Conservation (phyloP, 2,888 invertebrate species). For the Lymantria monacha region DNA sequence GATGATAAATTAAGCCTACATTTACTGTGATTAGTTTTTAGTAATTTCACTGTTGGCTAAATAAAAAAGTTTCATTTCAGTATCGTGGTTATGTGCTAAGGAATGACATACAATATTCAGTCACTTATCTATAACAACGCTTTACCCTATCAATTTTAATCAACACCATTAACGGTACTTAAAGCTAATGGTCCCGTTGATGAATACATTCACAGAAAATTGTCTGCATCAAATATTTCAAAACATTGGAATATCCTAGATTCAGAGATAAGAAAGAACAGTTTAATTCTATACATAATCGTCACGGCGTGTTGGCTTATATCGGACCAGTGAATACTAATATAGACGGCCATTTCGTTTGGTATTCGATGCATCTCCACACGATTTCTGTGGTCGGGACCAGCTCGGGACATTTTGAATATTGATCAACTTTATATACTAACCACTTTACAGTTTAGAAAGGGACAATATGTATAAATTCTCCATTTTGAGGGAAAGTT, state of each 20-base stretch:
- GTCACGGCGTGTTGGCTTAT: slow-evolving; percentile 59
- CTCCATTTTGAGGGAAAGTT: slow-evolving; percentile 61
- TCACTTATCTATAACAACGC: background rate
- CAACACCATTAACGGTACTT: background rate
- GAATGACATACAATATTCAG: background rate
- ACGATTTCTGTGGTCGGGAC: slow-evolving; percentile 75
- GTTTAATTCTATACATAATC: slow-evolving; percentile 56
- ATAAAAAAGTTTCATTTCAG: too few species aligned
- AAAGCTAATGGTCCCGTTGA: background rate
- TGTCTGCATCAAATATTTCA: slow-evolving; percentile 2
- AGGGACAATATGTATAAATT: slow-evolving; percentile 43
- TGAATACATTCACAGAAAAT: slow-evolving; percentile 5
- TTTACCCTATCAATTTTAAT: background rate
- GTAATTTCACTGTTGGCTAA: too few species aligned
- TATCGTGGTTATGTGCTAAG: too few species aligned
- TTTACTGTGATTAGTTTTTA: too few species aligned
- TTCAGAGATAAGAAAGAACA: slow-evolving; percentile 49
- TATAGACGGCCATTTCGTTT: slow-evolving; percentile 46
- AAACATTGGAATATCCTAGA: slow-evolving; percentile 36
- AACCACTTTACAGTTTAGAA: slow-evolving; percentile 35
- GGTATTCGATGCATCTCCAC: slow-evolving; percentile 64
- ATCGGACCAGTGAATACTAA: slow-evolving; percentile 66
- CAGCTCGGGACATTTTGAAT: slow-evolving; percentile 66
- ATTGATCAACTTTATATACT: slow-evolving; percentile 55
- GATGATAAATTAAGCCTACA: too few species aligned